Evolutionary conservation across 2,888 invertebrate genomes (phyloP).

Genomic region (Apeira syringaria): DNA sequence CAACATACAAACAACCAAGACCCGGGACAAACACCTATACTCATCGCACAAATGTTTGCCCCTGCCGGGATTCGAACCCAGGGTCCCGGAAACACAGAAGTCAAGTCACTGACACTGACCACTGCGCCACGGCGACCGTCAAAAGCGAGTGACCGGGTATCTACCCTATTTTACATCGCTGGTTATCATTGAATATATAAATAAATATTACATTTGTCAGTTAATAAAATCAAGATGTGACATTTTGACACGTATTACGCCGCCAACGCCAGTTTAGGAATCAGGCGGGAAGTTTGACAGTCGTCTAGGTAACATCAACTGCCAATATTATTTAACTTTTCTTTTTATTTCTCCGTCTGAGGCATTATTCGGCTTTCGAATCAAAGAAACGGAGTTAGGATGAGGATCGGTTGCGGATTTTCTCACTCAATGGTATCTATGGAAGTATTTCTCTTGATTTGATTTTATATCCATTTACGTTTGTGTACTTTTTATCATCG

Average conservation of each 20-base stretch:
- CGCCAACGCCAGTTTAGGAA: slow-evolving; percentile 45
- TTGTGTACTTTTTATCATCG: slow-evolving; percentile 12
- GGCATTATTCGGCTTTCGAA: slow-evolving; percentile 17
- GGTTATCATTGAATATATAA: too few relatives aligned
- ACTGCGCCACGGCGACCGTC: too few relatives aligned
- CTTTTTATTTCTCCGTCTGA: slow-evolving; percentile 4
- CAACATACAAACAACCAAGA: too few relatives aligned
- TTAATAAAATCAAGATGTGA: slow-evolving; percentile 49
- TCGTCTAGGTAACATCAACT: slow-evolving; percentile 30
- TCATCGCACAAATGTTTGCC: too few relatives aligned
- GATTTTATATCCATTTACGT: slow-evolving; percentile 16
- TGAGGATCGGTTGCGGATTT: slow-evolving; percentile 20
- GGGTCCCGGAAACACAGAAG: too few relatives aligned
- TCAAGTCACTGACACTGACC: too few relatives aligned
- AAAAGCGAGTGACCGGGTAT: too few relatives aligned
- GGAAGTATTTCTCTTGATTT: slow-evolving; percentile 11
- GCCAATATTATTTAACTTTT: slow-evolving; percentile 18
- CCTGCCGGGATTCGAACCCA: too few relatives aligned
- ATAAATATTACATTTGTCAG: too few relatives aligned
- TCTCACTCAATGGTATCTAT: slow-evolving; percentile 12
- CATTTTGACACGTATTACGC: slow-evolving; percentile 48
- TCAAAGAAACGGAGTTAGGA: slow-evolving; percentile 18
- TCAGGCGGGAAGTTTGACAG: slow-evolving; percentile 45
- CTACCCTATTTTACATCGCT: too few relatives aligned
- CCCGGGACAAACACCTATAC: too few relatives aligned